Evolutionary conservation across 2,888 invertebrate species (phyloP), one percentile per base, ranked within the genome.

Genomic region (Hirudinaria manillensis): DNA sequence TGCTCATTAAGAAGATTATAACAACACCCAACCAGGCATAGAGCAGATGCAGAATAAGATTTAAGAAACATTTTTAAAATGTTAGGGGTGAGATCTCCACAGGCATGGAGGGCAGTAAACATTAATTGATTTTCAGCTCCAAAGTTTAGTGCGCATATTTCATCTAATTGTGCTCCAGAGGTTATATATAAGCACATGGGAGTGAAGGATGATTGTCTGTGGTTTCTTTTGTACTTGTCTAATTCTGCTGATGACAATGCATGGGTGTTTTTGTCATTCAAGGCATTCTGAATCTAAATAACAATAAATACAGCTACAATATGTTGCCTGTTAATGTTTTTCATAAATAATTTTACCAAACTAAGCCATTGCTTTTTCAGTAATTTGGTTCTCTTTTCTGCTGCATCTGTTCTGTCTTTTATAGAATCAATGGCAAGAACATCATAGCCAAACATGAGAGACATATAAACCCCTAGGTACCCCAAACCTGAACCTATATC

Each of bases 11-110:
- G 85, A 1, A 92, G 87, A 85, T 95, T 93, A 86, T 94, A 94
- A 83, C 95, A 95, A 83, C 95, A 96, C 0, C 93, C 93, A 55
- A 95, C 91, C 82, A 91, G 91, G 81, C 92, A 90, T 0, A 94
- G 83, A 0, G 89, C 88, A 76, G 88, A 88, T 0, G 90, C 80
- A 29, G 75, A 67, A 6, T 75, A 66, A 77, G 89, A 89, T 0
- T 90, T 79, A 19, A 76, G 61, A 83, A 93, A 94, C 21, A 92
- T 87, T 77, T 89, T 89, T 0, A 94, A 86, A 65, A 90, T 90
- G 19, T 89, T 89, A 0, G 92, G 87, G 0, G 91, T 91, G 7
- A 95, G 86, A 85, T 92, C 90, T 0, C 95, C 95, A 84, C 95
- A 95, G 0, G 94, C 93, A 83, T 95, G 95, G 13, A 95, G 88